phyloP scores from a whole-genome alignment of 35 echinoderm and acorn worm species.

The Ptychodera flava region DNA sequence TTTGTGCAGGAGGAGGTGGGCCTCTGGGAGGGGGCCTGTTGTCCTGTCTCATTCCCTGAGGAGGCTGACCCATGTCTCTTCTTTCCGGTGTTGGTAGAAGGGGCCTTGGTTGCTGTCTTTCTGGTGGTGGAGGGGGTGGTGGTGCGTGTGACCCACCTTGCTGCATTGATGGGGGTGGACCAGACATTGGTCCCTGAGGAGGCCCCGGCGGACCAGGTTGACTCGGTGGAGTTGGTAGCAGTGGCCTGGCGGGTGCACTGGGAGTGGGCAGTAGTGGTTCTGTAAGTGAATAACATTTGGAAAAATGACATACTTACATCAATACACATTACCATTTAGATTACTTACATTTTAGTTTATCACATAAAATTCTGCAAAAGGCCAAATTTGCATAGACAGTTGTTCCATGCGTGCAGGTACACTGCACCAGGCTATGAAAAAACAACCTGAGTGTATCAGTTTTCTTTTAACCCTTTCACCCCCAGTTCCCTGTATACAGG shows the following conservation, averaged over 20 bases:
- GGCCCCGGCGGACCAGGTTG: not conserved
- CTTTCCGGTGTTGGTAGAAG: not conserved
- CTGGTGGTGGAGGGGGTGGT: conserved; percentile 4
- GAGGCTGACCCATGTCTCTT: not conserved
- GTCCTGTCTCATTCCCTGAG: not conserved
- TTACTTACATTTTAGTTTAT: too few species aligned
- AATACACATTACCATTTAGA: too few species aligned
- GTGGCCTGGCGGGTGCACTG: not conserved
- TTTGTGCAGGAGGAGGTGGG: not conserved
- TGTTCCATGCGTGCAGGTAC: too few species aligned
- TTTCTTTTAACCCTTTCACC: too few species aligned
- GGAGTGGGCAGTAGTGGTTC: not conserved
- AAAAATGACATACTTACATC: too few species aligned
- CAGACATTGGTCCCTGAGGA: not conserved
- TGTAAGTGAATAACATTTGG: not conserved
- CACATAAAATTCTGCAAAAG: too few species aligned
- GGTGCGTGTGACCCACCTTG: not conserved
- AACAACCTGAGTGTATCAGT: too few species aligned
- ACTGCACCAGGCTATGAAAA: too few species aligned
- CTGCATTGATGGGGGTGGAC: not conserved
- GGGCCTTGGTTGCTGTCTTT: not conserved
- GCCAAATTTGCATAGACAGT: too few species aligned
- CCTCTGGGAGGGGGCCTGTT: conserved; percentile 13
- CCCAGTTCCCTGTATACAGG: too few species aligned
- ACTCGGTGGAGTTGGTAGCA: not conserved